Percentiles rank a stretch among this genome's conserved stretches.
Conservation (phyloP, 2,888 invertebrate genomes). For the Hoplodrina ambigua region DNA sequence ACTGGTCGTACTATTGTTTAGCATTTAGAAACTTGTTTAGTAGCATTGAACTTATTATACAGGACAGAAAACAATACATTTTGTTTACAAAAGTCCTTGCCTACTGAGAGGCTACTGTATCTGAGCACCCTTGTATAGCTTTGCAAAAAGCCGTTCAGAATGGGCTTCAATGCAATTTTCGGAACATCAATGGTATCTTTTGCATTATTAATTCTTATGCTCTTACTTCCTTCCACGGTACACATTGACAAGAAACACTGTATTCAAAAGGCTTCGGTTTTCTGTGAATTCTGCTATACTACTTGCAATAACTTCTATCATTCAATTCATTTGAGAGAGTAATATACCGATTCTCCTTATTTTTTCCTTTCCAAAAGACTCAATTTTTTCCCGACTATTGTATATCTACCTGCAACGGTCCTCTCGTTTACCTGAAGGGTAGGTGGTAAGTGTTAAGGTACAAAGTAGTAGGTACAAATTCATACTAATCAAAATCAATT, state of each 20-base stretch:
- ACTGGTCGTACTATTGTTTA: constrained; percentile 54
- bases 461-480: background rate
- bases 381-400: background rate
- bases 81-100: constrained; percentile 3
- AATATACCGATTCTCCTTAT: background rate
- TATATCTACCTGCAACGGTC: background rate
- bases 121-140: background rate
- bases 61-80: constrained; percentile 32
- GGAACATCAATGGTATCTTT: background rate
- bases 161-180: background rate
- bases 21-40: constrained; percentile 51
- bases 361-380: background rate
- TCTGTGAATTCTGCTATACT: background rate
- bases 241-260: background rate
- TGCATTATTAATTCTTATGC: background rate
- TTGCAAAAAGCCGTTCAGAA: too few species aligned
- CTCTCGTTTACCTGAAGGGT: background rate
- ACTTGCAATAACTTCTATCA: background rate
- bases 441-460: too few species aligned
- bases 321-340: background rate
- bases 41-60: constrained; percentile 56
- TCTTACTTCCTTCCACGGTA: too few species aligned
- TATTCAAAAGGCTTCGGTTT: background rate
- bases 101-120: background rate
- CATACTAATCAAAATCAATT: background rate